Evolutionary conservation across 2,113 vertebrate genomes (phyloP).

Genomic region (Terrapene triunguis): DNA sequence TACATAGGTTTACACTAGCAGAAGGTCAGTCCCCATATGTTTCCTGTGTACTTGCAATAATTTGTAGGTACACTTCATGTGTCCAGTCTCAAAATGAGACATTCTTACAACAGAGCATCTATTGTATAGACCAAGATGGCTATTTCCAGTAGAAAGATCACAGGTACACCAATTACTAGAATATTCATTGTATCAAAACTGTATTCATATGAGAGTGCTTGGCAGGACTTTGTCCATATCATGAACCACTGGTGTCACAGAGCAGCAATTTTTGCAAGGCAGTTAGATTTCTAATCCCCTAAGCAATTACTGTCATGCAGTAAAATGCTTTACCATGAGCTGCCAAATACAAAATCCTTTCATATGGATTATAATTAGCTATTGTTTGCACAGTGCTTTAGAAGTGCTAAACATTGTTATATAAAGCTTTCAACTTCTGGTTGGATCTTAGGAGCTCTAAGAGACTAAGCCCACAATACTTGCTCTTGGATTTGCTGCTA

Average conservation of each 20-base stretch:
- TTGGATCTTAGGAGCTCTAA: not conserved
- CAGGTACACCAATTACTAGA: not conserved
- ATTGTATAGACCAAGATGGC: not conserved
- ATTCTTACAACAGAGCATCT: fast-evolving
- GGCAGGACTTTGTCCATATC: not conserved
- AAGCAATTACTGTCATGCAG: not conserved
- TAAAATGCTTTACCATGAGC: slow-evolving; percentile 1
- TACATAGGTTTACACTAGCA: not conserved
- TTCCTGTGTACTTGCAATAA: fast-evolving
- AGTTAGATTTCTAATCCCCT: not conserved
- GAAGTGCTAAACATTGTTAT: not conserved
- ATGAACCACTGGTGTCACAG: not conserved
- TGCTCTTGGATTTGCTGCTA: not conserved
- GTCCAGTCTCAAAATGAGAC: not conserved
- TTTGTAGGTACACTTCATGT: not conserved
- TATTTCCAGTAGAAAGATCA: not conserved
- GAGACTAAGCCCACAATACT: fast-evolving
- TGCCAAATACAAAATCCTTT: slow-evolving; percentile 42
- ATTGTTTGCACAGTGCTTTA: not conserved
- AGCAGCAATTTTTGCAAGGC: not conserved
- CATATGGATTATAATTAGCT: not conserved
- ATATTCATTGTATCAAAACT: not conserved
- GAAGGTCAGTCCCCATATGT: fast-evolving
- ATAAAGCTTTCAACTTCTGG: not conserved
- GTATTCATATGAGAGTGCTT: not conserved